Evolutionary conservation across 2,888 invertebrate species (phyloP), one percentile per base, ranked within the genome.

Genomic region (Eupeodes latifasciatus): DNA sequence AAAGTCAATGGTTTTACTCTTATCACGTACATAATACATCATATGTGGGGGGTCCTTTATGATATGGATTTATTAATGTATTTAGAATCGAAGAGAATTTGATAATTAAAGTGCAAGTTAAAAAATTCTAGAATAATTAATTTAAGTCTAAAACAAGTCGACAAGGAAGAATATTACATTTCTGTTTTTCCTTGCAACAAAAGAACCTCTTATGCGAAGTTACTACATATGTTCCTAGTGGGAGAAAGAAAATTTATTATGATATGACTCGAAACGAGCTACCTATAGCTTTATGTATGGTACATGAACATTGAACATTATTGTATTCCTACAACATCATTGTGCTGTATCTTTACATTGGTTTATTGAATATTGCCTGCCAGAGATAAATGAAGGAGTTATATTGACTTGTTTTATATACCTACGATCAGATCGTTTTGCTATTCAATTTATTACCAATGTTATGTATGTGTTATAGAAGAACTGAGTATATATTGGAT

Each of bases 321-420:
- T 40, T 40, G 5, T 40, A 40, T 9, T 40, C 40, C 6, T 40
- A 40, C 40, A 40, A 40, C 40, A 9, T 40, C 7, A 12, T 36
- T 36, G 10, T 7, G 19, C 4, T 9, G 12, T 40, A 4, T 55
- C 36, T 69, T 7, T 19, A 16, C 11, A 71, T 44, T 7, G 19
- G 27, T 51, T 84, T 62, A 75, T 57, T 80, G 69, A 75, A 71
- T 80, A 75, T 79, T 62, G 27, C 27, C 40, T 49, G 14, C 67
- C 5, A 44, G 75, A 84, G 84, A 84, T 80, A 62, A 40, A 75
- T 75, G 84, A 57, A 80, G 75, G 75, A 69, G 51, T n/a, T 53
- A 1, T 53, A 11, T 7, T 79, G 55, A 51, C 55, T 80, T 79
- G 67, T 74, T 76, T 74, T 59, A 67, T 81, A 40, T 55, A 27